Conservation (phyloP, 2,888 invertebrate genomes). For the Agrochola lychnidis region DNA sequence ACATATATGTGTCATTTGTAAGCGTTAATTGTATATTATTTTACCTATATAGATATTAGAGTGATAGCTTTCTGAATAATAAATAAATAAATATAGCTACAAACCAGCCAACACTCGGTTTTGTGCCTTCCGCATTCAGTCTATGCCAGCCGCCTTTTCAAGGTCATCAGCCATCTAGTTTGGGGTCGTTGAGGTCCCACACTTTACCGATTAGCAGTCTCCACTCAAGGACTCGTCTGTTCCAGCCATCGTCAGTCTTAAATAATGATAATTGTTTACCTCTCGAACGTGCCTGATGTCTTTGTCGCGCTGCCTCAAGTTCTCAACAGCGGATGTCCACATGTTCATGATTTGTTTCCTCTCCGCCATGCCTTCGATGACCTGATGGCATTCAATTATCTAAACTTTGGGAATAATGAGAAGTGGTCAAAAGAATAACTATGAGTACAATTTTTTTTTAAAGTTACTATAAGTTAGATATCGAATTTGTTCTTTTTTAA, state of each 20-base stretch:
- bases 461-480: background rate
- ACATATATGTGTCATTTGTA: background rate
- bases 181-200: background rate
- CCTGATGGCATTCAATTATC: slow-evolving; percentile 70
- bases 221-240: background rate
- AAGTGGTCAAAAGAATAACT: background rate
- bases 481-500: too few species aligned
- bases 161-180: too few species aligned
- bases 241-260: background rate
- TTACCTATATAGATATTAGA: background rate
- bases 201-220: background rate
- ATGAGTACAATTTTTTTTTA: background rate
- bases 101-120: background rate
- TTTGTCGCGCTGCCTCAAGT: slow-evolving; percentile 92
- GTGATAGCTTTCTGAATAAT: background rate
- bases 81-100: background rate
- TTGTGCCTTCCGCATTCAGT: background rate
- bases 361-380: slow-evolving; percentile 91
- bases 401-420: background rate
- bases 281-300: slow-evolving; percentile 91
- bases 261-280: slow-evolving; percentile 67
- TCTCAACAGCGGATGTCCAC: slow-evolving; percentile 93
- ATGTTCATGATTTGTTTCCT: slow-evolving; percentile 92
- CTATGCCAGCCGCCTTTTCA: background rate
- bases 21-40: background rate